Conservation (phyloP, 2,888 invertebrate species). For the Hecatera dysodea region DNA sequence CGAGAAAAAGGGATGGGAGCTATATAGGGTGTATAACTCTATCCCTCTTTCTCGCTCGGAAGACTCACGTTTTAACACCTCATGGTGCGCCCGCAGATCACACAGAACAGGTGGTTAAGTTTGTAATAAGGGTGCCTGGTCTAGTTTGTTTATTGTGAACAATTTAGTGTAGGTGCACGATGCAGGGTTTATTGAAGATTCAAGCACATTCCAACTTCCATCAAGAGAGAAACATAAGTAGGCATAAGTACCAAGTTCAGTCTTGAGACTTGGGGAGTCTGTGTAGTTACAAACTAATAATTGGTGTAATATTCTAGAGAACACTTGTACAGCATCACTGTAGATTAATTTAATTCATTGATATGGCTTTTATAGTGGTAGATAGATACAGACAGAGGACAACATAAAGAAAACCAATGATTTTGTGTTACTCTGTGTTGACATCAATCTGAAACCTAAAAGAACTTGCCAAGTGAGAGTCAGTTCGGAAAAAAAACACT, state of each 20-base stretch:
- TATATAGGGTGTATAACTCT: too few species aligned
- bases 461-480: too few species aligned
- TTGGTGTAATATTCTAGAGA: slow-evolving; percentile 28
- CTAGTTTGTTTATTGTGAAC: neutral
- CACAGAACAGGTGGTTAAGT: too few species aligned
- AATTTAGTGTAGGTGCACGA: neutral
- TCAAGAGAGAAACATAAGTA: neutral
- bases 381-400: too few species aligned
- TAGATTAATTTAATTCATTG: slow-evolving; percentile 18
- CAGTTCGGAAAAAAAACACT: too few species aligned
- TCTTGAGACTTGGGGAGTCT: slow-evolving; percentile 26
- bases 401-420: neutral
- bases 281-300: slow-evolving; percentile 26
- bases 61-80: too few species aligned
- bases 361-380: neutral
- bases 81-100: too few species aligned
- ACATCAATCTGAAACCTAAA: too few species aligned
- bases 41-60: too few species aligned
- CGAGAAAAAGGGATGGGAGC: too few species aligned
- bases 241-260: neutral
- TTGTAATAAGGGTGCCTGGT: too few species aligned
- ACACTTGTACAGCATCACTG: slow-evolving; percentile 19
- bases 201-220: neutral
- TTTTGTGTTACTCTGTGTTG: neutral
- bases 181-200: slow-evolving; percentile 7